Percentiles rank a stretch among this genome's conserved stretches.
Conservation (phyloP, 2,888 invertebrate genomes). For the Malacosoma neustria region DNA sequence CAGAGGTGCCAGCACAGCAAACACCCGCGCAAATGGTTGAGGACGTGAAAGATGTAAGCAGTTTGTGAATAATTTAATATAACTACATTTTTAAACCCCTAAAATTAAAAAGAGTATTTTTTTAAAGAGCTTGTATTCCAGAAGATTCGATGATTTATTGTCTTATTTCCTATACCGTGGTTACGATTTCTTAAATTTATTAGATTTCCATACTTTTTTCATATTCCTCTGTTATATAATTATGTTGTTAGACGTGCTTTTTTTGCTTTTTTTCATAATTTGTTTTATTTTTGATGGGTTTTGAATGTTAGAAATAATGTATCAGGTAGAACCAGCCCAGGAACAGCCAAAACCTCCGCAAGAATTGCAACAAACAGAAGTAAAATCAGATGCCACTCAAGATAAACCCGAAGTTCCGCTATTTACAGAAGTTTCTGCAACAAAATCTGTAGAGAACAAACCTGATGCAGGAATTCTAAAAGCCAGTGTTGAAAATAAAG, state of each 20-base stretch:
- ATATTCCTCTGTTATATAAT: no score
- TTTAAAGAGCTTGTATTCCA: no score
- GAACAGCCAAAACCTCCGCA: not conserved
- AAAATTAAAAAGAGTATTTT: no score
- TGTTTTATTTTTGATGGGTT: no score
- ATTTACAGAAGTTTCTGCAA: constrained; percentile 5
- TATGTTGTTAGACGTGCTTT: no score
- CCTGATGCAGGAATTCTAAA: constrained; percentile 1
- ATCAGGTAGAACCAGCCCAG: not conserved
- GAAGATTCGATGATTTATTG: no score
- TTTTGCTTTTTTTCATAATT: no score
- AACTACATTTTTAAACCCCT: no score
- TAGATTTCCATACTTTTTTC: no score
- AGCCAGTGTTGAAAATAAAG: constrained; percentile 4
- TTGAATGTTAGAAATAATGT: not conserved
- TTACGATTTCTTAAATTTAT: no score
- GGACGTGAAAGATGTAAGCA: constrained; percentile 7
- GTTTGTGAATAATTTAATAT: not conserved
- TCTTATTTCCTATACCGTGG: no score
- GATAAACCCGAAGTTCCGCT: not conserved
- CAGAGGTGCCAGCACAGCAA: not conserved
- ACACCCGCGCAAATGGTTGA: not conserved
- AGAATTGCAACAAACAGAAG: not conserved
- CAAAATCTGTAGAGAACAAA: constrained; percentile 8
- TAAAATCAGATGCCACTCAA: not conserved